These are phyloP conservation scores for Drosophila acutilabella DNA, from an alignment of 2,888 invertebrate genomes.

Conservation along the genomic window DNA sequence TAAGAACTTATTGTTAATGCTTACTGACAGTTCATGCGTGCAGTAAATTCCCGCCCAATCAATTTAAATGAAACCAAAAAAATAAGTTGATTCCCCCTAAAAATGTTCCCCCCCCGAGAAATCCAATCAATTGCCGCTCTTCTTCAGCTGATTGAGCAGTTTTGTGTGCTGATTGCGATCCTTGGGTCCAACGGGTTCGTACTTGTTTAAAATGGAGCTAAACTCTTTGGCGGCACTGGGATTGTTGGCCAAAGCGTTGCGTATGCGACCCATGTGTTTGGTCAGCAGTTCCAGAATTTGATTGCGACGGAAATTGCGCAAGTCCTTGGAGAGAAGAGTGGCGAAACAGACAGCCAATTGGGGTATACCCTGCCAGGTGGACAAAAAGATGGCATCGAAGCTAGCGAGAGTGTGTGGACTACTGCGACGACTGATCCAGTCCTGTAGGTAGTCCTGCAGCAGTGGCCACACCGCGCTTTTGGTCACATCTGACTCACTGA, in stretches of 20 bases:
- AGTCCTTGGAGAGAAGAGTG: constrained; percentile 8
- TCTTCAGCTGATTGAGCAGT: constrained; percentile 18
- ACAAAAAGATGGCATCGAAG: constrained; percentile 43
- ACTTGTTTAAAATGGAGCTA: neutral
- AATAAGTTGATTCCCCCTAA: neutral
- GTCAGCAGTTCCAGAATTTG: constrained; percentile 46
- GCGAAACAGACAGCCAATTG: constrained; percentile 22
- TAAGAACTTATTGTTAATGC: constrained; percentile 5
- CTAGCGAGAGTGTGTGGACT: constrained; percentile 27
- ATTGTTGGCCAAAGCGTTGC: neutral
- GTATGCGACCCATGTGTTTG: constrained; percentile 28
- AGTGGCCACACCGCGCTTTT: constrained; percentile 28
- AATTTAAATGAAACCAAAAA: neutral
- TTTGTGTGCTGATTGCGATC: constrained; percentile 24
- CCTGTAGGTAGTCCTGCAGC: constrained; percentile 17
- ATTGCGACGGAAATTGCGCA: constrained; percentile 43
- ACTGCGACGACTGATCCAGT: constrained; percentile 48
- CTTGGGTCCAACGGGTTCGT: neutral
- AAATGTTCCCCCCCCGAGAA: neutral
- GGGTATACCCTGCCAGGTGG: constrained; percentile 42
- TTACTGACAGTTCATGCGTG: neutral
- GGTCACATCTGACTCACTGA: constrained; percentile 7
- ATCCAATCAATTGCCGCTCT: neutral
- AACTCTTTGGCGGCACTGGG: neutral
- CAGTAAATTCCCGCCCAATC: constrained; percentile 2